A percentile compares a stretch with the other conserved stretches of the same genome.
phyloP scores from a whole-genome alignment of 2,888 invertebrate genomes.

The Stenodema calcarata region DNA sequence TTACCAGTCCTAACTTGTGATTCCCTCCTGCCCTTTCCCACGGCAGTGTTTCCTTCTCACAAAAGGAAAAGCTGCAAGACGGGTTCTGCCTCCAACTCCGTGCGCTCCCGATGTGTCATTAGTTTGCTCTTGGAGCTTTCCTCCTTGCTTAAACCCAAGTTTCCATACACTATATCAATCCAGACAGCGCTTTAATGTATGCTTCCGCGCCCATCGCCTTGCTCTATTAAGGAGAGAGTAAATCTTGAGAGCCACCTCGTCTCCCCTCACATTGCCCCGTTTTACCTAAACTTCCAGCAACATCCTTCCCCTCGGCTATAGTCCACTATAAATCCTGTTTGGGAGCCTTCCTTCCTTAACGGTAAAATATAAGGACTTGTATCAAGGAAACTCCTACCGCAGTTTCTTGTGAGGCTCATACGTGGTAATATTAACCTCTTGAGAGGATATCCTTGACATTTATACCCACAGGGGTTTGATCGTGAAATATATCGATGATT shows the following conservation, averaged over 20 bases:
- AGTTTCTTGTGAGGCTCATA: background rate
- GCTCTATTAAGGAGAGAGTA: conserved; percentile 37
- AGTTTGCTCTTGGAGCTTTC: conserved; percentile 31
- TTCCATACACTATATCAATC: conserved; percentile 41
- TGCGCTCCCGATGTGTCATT: conserved; percentile 30
- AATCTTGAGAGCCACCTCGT: conserved; percentile 4
- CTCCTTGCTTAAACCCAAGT: conserved; percentile 11
- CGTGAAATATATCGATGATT: background rate
- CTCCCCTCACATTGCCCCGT: background rate
- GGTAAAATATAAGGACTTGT: conserved; percentile 22
- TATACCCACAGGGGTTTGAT: background rate
- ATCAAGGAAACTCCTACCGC: background rate
- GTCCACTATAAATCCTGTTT: conserved; percentile 23
- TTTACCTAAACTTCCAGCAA: conserved; percentile 37
- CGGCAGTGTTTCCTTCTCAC: conserved; percentile 3
- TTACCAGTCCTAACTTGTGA: conserved; percentile 50
- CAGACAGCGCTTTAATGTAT: conserved; percentile 36
- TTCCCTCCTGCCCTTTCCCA: conserved; percentile 6
- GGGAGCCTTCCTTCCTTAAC: conserved; percentile 18
- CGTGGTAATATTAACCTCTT: background rate
- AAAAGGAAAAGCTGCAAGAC: conserved; percentile 42
- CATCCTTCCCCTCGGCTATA: background rate
- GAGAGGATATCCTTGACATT: background rate
- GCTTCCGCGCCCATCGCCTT: conserved; percentile 35
- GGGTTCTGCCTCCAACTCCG: background rate